Percentiles rank a stretch among this genome's conserved stretches.
Evolutionary conservation across 2,113 vertebrate genomes (phyloP).

Genomic region (Cephalopterus ornatus): DNA sequence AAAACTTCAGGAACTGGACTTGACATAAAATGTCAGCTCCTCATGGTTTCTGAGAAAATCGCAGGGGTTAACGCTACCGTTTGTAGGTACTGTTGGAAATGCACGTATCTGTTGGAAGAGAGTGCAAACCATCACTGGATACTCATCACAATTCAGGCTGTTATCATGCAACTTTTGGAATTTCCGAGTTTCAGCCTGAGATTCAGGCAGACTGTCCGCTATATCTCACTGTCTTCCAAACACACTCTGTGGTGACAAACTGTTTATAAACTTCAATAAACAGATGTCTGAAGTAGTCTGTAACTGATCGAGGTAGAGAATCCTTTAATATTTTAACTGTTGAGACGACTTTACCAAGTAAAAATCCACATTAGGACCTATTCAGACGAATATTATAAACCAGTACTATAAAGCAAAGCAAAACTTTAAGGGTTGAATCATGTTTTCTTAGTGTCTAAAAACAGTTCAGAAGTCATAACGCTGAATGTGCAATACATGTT

Average conservation of each 20-base stretch:
- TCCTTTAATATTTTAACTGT: background rate
- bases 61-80: fast-evolving
- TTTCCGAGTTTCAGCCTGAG: background rate
- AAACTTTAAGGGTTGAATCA: background rate
- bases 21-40: background rate
- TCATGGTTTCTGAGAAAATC: background rate
- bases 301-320: background rate
- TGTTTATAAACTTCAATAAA: background rate
- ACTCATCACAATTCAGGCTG: background rate
- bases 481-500: background rate
- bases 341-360: background rate
- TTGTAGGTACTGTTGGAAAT: background rate
- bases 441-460: background rate
- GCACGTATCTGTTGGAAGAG: fast-evolving
- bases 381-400: background rate
- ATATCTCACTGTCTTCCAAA: background rate
- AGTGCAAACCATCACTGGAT: background rate
- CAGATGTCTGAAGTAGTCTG: background rate
- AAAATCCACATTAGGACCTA: background rate
- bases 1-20: background rate
- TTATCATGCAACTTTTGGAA: background rate
- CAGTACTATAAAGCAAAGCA: background rate
- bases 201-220: background rate
- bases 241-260: background rate
- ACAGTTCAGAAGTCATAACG: background rate